Evolutionary conservation across 2,888 invertebrate species (phyloP), one percentile per base, ranked within the genome.

Genomic region (Drosophila kanekoi): DNA sequence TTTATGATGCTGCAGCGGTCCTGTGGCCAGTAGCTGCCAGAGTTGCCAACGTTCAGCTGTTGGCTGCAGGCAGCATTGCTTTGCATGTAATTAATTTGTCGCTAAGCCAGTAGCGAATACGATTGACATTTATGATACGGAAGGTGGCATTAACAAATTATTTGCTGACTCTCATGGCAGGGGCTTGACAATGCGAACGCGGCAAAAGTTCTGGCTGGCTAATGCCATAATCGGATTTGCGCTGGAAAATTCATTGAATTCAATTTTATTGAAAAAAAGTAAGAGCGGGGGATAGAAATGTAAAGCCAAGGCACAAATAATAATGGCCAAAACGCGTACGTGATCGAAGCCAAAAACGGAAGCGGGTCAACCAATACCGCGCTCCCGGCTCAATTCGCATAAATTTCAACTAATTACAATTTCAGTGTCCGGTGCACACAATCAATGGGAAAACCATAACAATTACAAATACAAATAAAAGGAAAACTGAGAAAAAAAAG

Each of bases 321-420:
- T 74, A 81, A 82, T 79, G 68, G 70, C 51, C 80, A 43, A 65
- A 60, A 47, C 61, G 66, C 20, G 74, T 52, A 87, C 81, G 78
- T 84, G 89, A 78, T 81, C 64, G 66, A 67, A 61, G 43, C 64
- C 52, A 67, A 75, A 77, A 81, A 60, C 79, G 76, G 73, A 82
- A 76, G 70, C 48, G 45, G 48, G 58, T 43, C 60, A 41, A 40
- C 52, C 13, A 32, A 40, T 40, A 28, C 23, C 28, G 8, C 8
- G 28, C 28, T 8, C 69, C 57, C 44, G 40, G 45, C 48, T 43
- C 54, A 56, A 61, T 66, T 56, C 76, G 84, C 79, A 89, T 86
- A 85, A 87, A 85, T 89, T 87, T 79, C 59, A 77, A 79, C 89
- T 86, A 89, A 86, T 89, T 86, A 89, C 87, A 81, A 74, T 86